Conservation (phyloP, 2,797 vertebrate genomes). For the Aythya fuligula region DNA sequence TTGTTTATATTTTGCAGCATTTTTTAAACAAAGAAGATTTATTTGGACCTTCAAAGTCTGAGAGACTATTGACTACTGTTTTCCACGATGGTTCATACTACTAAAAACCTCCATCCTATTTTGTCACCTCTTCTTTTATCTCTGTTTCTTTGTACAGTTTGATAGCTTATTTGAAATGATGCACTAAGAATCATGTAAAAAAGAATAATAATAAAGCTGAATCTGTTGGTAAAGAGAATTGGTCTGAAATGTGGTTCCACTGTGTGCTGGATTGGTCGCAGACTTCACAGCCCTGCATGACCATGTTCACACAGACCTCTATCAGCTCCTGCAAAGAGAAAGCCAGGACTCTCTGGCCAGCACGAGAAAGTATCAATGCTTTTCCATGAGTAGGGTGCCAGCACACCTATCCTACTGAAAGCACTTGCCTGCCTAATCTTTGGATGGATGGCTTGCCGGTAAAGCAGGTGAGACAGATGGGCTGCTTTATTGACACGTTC, state of each 20-base stretch:
- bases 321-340: neutral
- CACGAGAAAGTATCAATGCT: neutral
- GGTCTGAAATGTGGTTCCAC: conserved; percentile 6
- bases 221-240: conserved; percentile 71
- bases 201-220: conserved; percentile 70
- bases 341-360: neutral
- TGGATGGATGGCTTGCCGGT: fast-evolving
- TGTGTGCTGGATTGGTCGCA: neutral
- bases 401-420: neutral
- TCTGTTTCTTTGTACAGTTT: conserved; percentile 76
- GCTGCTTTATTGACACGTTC: neutral
- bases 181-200: conserved; percentile 74
- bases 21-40: conserved; percentile 62
- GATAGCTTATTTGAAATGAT: conserved; percentile 77
- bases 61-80: conserved; percentile 59
- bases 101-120: conserved; percentile 60
- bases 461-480: neutral
- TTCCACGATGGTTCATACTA: conserved; percentile 56
- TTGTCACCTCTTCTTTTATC: conserved; percentile 69
- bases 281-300: neutral
- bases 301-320: neutral
- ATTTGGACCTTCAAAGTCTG: conserved; percentile 30
- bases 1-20: conserved; percentile 66
- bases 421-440: neutral
- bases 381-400: neutral